Conservation (phyloP, 2,888 invertebrate genomes). For the Sinhomidia bicolor region DNA sequence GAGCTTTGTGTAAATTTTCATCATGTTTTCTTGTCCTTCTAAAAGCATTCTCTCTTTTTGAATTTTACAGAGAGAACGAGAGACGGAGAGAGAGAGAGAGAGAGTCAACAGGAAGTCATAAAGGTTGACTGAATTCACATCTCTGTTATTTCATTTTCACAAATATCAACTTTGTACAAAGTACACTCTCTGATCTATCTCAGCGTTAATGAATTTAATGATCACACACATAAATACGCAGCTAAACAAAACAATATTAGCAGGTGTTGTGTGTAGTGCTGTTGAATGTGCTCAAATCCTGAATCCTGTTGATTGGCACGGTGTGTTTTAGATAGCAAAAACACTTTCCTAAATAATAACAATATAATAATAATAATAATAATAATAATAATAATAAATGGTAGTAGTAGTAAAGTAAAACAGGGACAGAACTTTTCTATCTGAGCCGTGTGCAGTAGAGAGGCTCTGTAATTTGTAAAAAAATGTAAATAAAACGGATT, state of each 20-base stretch:
- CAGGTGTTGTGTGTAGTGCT: too few relatives aligned
- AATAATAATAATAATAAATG: too few relatives aligned
- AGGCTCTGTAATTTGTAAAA: too few relatives aligned
- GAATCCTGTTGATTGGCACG: not conserved
- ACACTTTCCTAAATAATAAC: too few relatives aligned
- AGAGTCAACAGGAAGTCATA: constrained; percentile 34
- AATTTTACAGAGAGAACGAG: not conserved
- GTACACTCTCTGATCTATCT: not conserved
- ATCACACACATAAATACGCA: not conserved
- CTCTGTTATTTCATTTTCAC: constrained; percentile 25
- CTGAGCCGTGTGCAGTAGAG: too few relatives aligned
- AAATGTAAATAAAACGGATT: too few relatives aligned
- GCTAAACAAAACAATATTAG: not conserved
- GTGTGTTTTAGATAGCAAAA: not conserved
- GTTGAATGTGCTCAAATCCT: not conserved
- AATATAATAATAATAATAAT: too few relatives aligned
- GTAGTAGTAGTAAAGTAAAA: too few relatives aligned
- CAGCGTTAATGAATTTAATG: not conserved
- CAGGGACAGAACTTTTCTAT: too few relatives aligned
- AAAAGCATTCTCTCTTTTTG: not conserved
- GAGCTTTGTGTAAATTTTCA: not conserved
- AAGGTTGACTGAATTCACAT: constrained; percentile 12
- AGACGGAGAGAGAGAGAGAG: not conserved
- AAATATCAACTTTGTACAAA: not conserved
- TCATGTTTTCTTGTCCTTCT: not conserved